Evolutionary conservation across 2,888 invertebrate species (phyloP).

Genomic region (Melieria omissa): DNA sequence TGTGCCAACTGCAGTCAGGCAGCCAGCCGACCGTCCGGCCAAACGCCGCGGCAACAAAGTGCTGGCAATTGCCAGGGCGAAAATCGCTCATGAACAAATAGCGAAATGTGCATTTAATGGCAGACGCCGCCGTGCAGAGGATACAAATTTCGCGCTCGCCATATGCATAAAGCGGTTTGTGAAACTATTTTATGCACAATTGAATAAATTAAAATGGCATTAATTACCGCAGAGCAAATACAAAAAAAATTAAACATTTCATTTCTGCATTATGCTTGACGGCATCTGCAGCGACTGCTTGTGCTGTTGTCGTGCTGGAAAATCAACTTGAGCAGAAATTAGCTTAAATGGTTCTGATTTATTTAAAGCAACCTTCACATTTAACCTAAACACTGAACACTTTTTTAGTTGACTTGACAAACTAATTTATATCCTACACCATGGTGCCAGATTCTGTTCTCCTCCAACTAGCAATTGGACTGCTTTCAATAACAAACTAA

Average conservation of each 20-base stretch:
- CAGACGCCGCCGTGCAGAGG: too few relatives aligned
- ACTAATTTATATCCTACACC: too few relatives aligned
- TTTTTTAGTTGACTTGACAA: too few relatives aligned
- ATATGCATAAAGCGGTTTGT: not conserved
- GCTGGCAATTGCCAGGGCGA: too few relatives aligned
- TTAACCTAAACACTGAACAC: constrained; percentile 1
- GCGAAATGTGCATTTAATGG: too few relatives aligned
- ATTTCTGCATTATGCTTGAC: not conserved
- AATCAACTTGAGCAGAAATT: constrained; percentile 33
- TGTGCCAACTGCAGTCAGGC: constrained; percentile 28
- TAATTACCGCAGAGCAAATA: constrained; percentile 1
- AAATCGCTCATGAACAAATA: too few relatives aligned
- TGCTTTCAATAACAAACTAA: too few relatives aligned
- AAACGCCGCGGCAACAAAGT: too few relatives aligned
- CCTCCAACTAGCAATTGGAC: too few relatives aligned
- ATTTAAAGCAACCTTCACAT: not conserved
- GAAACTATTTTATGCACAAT: constrained; percentile 24
- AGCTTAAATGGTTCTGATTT: not conserved
- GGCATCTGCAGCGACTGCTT: not conserved
- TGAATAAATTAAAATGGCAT: constrained; percentile 19
- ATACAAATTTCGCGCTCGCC: too few relatives aligned
- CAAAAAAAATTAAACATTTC: not conserved
- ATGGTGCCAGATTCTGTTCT: too few relatives aligned
- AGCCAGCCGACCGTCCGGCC: too few relatives aligned
- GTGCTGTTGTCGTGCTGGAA: constrained; percentile 8